These are phyloP conservation scores for Corythaeola cristata DNA, from an alignment of 2,113 vertebrate genomes.

Conservation along the genomic window DNA sequence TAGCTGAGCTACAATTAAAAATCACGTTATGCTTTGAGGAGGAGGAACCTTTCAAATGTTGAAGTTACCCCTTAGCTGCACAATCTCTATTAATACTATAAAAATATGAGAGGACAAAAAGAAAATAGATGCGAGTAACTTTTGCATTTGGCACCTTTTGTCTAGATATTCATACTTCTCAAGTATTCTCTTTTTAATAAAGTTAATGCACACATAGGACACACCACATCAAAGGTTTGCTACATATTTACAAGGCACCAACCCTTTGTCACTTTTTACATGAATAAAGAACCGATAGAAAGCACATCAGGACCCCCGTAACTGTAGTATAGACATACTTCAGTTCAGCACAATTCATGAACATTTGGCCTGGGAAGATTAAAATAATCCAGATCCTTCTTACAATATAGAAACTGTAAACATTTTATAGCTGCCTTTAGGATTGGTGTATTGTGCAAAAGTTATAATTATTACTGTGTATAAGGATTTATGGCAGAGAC, in stretches of 20 bases:
- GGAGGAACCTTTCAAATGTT: constrained; percentile 73
- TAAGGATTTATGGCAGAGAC: constrained; percentile 80
- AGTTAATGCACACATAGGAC: constrained; percentile 82
- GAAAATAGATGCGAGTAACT: constrained; percentile 78
- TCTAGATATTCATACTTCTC: constrained; percentile 80
- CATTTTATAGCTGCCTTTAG: constrained; percentile 95
- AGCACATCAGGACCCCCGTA: constrained; percentile 68
- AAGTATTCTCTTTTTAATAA: constrained; percentile 82
- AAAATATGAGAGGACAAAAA: constrained; percentile 75
- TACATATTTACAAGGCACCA: constrained; percentile 87
- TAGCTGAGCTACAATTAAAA: constrained; percentile 78
- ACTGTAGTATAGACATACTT: constrained; percentile 78
- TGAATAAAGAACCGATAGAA: constrained; percentile 74
- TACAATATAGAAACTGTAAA: constrained; percentile 85
- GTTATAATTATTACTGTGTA: constrained; percentile 82
- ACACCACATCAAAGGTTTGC: constrained; percentile 79
- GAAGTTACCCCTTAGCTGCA: constrained; percentile 75
- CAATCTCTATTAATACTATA: constrained; percentile 74
- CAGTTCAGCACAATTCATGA: constrained; percentile 76
- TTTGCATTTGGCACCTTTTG: constrained; percentile 83
- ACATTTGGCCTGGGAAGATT: constrained; percentile 80
- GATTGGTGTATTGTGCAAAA: constrained; percentile 95
- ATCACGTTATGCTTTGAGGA: constrained; percentile 68
- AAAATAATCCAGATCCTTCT: constrained; percentile 81
- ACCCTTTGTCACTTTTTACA: constrained; percentile 80